A percentile compares a stretch with the other conserved stretches of the same genome.
Evolutionary conservation across 2,888 invertebrate species (phyloP).

Genomic region (Aleiodes leptofemur): DNA sequence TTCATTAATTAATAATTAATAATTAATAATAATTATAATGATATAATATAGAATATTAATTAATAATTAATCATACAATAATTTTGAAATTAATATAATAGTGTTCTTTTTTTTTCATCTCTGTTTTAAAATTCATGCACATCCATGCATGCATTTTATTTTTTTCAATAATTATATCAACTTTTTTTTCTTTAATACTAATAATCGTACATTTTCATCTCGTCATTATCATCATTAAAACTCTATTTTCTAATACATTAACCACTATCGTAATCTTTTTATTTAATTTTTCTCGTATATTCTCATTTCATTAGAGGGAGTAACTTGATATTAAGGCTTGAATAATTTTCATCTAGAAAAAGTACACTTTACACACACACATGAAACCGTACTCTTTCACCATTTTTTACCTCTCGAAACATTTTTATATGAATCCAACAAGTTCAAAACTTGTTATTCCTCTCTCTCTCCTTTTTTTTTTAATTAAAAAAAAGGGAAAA

Average conservation of each 20-base stretch:
- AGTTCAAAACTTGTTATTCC: constrained; percentile 21
- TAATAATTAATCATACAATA: constrained; percentile 66
- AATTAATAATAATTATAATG: constrained; percentile 59
- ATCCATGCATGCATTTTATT: constrained; percentile 29
- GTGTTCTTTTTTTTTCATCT: constrained; percentile 69
- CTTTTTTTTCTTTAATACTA: constrained; percentile 53
- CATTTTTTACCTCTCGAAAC: not conserved
- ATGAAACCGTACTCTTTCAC: constrained; percentile 1
- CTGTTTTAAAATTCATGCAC: constrained; percentile 52
- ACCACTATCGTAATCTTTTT: constrained; percentile 31
- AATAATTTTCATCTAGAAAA: constrained; percentile 6
- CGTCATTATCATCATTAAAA: constrained; percentile 38
- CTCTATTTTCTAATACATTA: constrained; percentile 43
- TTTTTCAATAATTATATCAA: constrained; percentile 32
- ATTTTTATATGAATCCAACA: not conserved
- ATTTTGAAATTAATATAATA: constrained; percentile 71
- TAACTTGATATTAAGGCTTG: constrained; percentile 6
- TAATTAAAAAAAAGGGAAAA: constrained; percentile 27
- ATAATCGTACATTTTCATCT: constrained; percentile 47
- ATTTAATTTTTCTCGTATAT: too few relatives aligned
- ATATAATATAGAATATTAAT: constrained; percentile 49
- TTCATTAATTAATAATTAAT: constrained; percentile 64
- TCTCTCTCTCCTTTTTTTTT: constrained; percentile 20
- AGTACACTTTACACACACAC: constrained; percentile 11
- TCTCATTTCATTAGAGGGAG: constrained; percentile 9